phyloP scores from a whole-genome alignment of 2,113 vertebrate genomes.

The Sialia sialis region DNA sequence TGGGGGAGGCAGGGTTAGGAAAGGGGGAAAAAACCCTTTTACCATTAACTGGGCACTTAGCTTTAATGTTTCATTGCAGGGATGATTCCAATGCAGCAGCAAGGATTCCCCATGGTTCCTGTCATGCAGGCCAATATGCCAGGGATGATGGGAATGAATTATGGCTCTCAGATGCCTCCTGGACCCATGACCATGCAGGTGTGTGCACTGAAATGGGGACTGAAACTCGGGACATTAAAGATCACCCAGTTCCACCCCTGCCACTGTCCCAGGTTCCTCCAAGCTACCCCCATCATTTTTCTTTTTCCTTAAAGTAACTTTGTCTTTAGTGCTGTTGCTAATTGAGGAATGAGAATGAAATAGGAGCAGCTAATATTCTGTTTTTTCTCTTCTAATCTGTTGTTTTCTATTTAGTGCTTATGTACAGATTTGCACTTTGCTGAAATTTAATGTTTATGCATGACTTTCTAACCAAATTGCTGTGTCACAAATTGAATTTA shows the following conservation, averaged over 20 bases:
- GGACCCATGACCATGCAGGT: conserved; percentile 93
- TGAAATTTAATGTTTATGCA: neutral
- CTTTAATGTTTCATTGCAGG: conserved; percentile 68
- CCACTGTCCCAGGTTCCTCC: neutral
- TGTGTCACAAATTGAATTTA: neutral
- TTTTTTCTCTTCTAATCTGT: neutral
- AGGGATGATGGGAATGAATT: conserved; percentile 95
- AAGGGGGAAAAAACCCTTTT: neutral
- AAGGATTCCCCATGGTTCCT: conserved; percentile 90
- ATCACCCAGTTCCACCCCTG: neutral
- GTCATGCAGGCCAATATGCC: conserved; percentile 96
- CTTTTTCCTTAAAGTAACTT: neutral
- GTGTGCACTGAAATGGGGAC: neutral
- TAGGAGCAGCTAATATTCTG: neutral
- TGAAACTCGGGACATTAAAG: neutral
- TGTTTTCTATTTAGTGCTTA: neutral
- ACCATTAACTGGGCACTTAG: neutral
- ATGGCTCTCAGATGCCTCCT: conserved; percentile 88
- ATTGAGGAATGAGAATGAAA: neutral
- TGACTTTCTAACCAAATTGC: neutral
- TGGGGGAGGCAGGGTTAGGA: neutral
- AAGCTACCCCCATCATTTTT: neutral
- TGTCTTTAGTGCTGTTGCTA: neutral
- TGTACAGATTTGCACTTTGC: neutral
- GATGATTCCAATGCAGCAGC: conserved; percentile 88